A percentile compares a stretch with the other conserved stretches of the same genome.
Conservation (phyloP, 1,140 invertebrate genomes). For the Doryteuthis pealeii region DNA sequence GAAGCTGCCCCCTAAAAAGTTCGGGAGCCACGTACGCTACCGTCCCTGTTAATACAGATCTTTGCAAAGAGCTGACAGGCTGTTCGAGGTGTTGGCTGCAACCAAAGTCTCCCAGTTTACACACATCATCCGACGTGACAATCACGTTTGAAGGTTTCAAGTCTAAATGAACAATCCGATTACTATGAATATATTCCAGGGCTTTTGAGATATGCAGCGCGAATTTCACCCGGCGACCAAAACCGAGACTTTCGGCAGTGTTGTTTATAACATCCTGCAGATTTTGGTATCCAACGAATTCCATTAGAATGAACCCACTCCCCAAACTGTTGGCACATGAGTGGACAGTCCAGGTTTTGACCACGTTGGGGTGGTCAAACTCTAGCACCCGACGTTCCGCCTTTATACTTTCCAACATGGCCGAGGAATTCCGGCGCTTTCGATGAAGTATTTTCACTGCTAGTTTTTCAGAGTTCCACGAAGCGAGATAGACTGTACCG, state of each 20-base stretch:
- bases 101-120: conserved; percentile 79
- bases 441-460: conserved; percentile 49
- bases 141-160: conserved; percentile 72
- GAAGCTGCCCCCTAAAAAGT: conserved; percentile 65
- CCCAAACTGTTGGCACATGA: conserved; percentile 29
- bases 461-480: conserved; percentile 22
- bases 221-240: conserved; percentile 34
- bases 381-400: conserved; percentile 37
- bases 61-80: conserved; percentile 26
- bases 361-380: conserved; percentile 42
- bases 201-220: conserved; percentile 44
- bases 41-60: conserved; percentile 65
- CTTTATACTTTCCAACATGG: conserved; percentile 39
- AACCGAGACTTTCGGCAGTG: conserved; percentile 18
- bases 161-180: conserved; percentile 51
- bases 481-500: conserved; percentile 44
- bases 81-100: conserved; percentile 56
- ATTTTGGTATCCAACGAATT: conserved; percentile 46
- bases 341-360: conserved; percentile 39
- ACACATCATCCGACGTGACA: conserved; percentile 61
- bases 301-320: conserved; percentile 51
- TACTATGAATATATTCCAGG: conserved; percentile 46
- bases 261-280: conserved; percentile 52
- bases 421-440: conserved; percentile 33
- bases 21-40: conserved; percentile 76